Conservation (phyloP, 2,113 vertebrate species). For the Erpornis zantholeuca region DNA sequence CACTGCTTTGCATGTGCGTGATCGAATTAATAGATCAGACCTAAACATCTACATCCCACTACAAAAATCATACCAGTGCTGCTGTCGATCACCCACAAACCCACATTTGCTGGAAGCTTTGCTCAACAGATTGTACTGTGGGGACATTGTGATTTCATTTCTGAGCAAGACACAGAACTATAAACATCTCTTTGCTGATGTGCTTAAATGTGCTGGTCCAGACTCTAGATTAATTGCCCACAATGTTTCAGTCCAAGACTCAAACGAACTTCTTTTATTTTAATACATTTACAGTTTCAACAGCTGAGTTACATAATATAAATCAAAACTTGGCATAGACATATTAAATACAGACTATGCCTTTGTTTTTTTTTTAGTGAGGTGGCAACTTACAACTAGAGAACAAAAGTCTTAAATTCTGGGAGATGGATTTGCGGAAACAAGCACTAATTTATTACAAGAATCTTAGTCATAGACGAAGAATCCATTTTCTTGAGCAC, state of each 20-base stretch:
- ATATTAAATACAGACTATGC: not conserved
- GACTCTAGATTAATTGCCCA: not conserved
- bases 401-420: not conserved
- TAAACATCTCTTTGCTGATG: not conserved
- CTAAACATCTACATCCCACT: not conserved
- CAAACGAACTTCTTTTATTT: not conserved
- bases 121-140: not conserved
- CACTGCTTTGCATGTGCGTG: not conserved
- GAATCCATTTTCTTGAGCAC: not conserved
- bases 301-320: not conserved
- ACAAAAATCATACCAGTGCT: not conserved
- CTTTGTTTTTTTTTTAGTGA: not conserved
- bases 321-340: not conserved
- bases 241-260: not conserved
- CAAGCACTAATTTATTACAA: not conserved
- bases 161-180: not conserved
- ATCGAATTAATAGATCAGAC: not conserved
- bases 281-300: not conserved
- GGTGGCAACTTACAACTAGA: not conserved
- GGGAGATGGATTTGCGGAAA: not conserved
- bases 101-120: not conserved
- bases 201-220: not conserved
- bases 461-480: not conserved
- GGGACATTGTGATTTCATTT: not conserved
- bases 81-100: not conserved